Evolutionary conservation across 2,888 invertebrate species (phyloP), one percentile per base, ranked within the genome.

Genomic region (Catotricha subobsoleta): DNA sequence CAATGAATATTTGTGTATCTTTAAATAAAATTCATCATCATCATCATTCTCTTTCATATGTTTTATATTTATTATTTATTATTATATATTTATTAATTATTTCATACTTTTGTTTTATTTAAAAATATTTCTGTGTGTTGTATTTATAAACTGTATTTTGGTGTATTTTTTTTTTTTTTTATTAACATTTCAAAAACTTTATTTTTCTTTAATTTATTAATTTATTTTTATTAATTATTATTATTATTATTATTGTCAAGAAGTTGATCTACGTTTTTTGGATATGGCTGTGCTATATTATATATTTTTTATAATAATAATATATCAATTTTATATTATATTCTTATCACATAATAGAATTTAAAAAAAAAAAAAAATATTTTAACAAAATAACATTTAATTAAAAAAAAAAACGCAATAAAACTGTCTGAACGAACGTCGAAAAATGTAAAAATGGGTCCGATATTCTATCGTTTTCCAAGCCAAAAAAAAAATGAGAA

Each of bases 241-340:
- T 34, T 47, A 42, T 40, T 35, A 37, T 46, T 43, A 34, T 54
- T 58, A 57, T 59, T 58, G 54, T 81, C 80, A 81, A 83, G 83
- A 83, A 86, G 83, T 84, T 84, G 83, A 84, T 83, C 81, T 80
- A 82, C 82, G 81, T 83, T 83, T 80, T 78, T 79, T 77, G 77
- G 79, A 80, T 77, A 78, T 78, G 77, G 76, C 77, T 76, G 74
- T 69, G 71, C 74, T 72, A 57, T n/a, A n/a, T 52, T 34, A 50
- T 55, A 44, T 46, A 49, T 50, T 44, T 50, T 36, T 36, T 36
- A 50, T 48, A 49, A 50, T 49, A 23, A 34, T 34, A 34, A 36
- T 36, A 36, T 38, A 38, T 38, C 27, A 28, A 38, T 38, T 38
- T 28, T 38, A 37, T 25, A 46, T 48, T 45, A n/a, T n/a, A n/a